These are phyloP conservation scores for Mythimna loreyi DNA, from an alignment of 2,888 invertebrate species.

Conservation along the genomic window DNA sequence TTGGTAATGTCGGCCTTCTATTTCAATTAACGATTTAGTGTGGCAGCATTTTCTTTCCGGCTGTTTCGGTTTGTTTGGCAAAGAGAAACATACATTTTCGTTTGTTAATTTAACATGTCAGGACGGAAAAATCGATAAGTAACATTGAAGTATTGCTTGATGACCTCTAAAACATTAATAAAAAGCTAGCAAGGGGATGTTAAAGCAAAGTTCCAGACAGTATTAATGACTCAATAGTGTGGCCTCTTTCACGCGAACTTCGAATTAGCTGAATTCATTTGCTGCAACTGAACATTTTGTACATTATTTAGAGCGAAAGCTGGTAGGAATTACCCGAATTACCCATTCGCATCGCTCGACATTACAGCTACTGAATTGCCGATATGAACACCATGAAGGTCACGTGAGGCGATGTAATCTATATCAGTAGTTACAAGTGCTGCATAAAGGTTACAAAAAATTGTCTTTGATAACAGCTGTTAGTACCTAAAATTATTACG, in stretches of 20 bases:
- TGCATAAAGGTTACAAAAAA: background rate
- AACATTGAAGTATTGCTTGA: constrained; percentile 1
- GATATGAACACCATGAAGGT: constrained; percentile 23
- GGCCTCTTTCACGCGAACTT: constrained; percentile 55
- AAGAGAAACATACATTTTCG: constrained; percentile 11
- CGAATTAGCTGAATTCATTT: constrained; percentile 55
- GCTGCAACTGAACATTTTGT: constrained; percentile 33
- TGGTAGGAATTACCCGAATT: constrained; percentile 33
- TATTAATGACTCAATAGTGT: constrained; percentile 58
- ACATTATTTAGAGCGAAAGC: constrained; percentile 23
- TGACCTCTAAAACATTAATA: constrained; percentile 45
- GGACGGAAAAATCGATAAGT: constrained; percentile 42
- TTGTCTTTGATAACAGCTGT: background rate
- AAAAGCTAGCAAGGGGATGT: constrained; percentile 21
- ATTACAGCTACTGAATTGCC: background rate
- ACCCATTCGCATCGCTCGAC: constrained; percentile 6
- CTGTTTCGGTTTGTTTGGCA: constrained; percentile 2
- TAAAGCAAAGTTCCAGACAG: constrained; percentile 33
- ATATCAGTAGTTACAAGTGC: background rate
- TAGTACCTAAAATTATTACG: background rate
- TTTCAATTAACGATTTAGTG: constrained; percentile 46
- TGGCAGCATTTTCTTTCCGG: constrained; percentile 17
- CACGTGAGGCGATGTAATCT: constrained; percentile 3
- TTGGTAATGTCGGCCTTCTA: constrained; percentile 24
- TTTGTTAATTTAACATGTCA: constrained; percentile 6